phyloP scores from a whole-genome alignment of 2,797 vertebrate species.

The Myotis planiceps region DNA sequence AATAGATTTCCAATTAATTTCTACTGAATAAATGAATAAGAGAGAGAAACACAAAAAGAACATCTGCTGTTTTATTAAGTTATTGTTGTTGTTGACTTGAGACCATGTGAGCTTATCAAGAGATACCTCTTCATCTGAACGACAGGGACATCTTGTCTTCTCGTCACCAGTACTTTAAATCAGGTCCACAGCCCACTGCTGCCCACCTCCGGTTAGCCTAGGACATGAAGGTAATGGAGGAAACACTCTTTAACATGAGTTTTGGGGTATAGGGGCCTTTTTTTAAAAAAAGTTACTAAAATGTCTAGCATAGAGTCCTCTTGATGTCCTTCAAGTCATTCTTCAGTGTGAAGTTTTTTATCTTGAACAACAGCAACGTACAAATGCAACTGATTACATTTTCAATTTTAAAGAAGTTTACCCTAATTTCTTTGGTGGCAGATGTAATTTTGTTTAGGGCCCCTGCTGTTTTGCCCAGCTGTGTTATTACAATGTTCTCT shows the following conservation, averaged over 20 bases:
- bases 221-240: not conserved
- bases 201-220: not conserved
- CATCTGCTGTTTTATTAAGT: not conserved
- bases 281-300: not conserved
- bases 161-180: not conserved
- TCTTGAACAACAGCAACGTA: constrained; percentile 24
- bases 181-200: not conserved
- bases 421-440: constrained; percentile 27
- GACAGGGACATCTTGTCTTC: not conserved
- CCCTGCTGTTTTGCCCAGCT: constrained; percentile 42
- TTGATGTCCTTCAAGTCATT: constrained; percentile 9
- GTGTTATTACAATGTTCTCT: constrained; percentile 32
- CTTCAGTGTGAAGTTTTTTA: constrained; percentile 6
- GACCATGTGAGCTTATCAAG: not conserved
- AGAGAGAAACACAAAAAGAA: not conserved
- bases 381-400: constrained; percentile 27
- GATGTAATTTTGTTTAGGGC: constrained; percentile 37
- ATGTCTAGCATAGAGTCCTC: not conserved
- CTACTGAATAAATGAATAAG: not conserved
- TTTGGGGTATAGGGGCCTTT: not conserved
- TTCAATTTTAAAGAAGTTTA: constrained; percentile 37
- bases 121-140: not conserved
- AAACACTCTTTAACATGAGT: not conserved
- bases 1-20: not conserved
- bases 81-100: not conserved